Evolutionary conservation across 1,140 invertebrate genomes (phyloP).

Genomic region (Drosophila albomicans): DNA sequence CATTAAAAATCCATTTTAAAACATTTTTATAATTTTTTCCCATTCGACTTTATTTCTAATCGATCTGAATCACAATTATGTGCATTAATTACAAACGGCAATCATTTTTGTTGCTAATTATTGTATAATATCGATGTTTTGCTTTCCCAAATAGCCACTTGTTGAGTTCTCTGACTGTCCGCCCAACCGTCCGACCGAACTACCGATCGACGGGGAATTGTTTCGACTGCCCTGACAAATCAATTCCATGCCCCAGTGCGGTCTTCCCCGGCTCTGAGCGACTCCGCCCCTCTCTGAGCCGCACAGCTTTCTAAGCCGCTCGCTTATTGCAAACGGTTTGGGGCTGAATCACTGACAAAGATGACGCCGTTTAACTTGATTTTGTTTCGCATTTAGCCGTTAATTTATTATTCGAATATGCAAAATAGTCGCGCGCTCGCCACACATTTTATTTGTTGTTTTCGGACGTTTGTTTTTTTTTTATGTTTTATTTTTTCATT

Average conservation of each 20-base stretch:
- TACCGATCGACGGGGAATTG: conserved; percentile 27
- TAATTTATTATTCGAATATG: conserved; percentile 73
- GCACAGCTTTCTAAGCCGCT: conserved; percentile 50
- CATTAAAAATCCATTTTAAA: conserved; percentile 79
- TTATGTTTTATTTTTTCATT: neutral
- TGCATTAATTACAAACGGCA: conserved; percentile 79
- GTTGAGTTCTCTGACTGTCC: neutral
- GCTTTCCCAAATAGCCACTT: conserved; percentile 70
- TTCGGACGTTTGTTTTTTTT: conserved; percentile 7
- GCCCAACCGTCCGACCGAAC: neutral
- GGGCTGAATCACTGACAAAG: conserved; percentile 59
- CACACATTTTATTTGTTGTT: conserved; percentile 8
- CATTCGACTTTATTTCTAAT: conserved; percentile 58
- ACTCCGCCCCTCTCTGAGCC: neutral
- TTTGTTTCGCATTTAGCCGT: conserved; percentile 50
- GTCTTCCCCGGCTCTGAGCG: neutral
- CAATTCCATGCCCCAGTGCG: conserved; percentile 40
- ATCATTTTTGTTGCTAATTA: conserved; percentile 79
- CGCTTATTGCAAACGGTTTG: conserved; percentile 41
- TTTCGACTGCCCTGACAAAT: conserved; percentile 48
- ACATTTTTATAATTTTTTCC: conserved; percentile 60
- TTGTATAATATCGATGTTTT: conserved; percentile 73
- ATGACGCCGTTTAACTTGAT: conserved; percentile 52
- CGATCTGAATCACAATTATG: conserved; percentile 74
- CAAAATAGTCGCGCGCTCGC: conserved; percentile 65